phyloP scores from a whole-genome alignment of 2,797 vertebrate genomes.

The Vipera ursinii region DNA sequence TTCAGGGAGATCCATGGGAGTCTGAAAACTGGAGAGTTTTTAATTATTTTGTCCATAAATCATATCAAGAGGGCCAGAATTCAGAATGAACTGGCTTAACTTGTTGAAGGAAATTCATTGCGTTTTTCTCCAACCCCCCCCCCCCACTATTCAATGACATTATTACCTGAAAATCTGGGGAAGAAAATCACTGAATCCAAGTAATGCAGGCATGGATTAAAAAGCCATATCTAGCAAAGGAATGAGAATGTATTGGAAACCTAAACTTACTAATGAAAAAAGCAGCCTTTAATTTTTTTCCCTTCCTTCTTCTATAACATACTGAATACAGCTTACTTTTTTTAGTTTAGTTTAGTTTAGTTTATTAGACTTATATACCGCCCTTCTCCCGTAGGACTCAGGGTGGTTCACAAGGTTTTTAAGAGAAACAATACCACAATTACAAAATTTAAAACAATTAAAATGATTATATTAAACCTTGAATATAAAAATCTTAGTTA shows the following conservation, averaged over 20 bases:
- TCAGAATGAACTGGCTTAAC: neutral
- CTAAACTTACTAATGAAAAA: neutral
- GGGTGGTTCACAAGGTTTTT: no score
- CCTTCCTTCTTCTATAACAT: neutral
- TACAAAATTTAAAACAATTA: no score
- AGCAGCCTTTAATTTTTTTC: neutral
- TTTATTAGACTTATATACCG: no score
- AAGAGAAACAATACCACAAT: no score
- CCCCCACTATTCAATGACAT: neutral
- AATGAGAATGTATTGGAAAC: neutral
- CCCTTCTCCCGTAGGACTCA: no score
- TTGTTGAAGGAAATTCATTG: neutral
- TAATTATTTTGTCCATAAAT: neutral
- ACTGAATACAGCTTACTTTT: neutral
- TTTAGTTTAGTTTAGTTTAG: neutral
- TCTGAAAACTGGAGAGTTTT: neutral
- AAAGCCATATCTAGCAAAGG: neutral
- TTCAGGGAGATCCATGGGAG: neutral
- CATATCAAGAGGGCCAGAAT: neutral
- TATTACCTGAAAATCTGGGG: neutral
- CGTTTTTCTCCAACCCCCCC: neutral
- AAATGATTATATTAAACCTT: no score
- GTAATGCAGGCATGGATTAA: neutral
- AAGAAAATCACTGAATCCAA: neutral
- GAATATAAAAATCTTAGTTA: no score